Percentiles rank a stretch among this genome's conserved stretches.
Evolutionary conservation across 2,113 vertebrate species (phyloP).

Genomic region (Empidonax traillii): DNA sequence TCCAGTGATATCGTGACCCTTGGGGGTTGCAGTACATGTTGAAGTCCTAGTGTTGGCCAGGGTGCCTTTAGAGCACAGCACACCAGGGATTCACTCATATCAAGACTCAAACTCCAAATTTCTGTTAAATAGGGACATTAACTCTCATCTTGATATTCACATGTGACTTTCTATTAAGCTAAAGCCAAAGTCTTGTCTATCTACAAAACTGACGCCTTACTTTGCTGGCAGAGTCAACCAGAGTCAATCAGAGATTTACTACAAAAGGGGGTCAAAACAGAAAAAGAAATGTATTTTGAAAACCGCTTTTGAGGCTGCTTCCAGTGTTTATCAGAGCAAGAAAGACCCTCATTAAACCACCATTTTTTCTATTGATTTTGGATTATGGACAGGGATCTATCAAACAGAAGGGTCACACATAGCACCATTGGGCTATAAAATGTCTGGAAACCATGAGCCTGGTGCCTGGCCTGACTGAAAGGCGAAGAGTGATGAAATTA

Average conservation of each 20-base stretch:
- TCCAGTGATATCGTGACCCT: fast-evolving
- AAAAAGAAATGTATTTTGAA: not conserved
- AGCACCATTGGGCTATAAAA: conserved; percentile 12
- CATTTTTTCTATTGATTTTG: not conserved
- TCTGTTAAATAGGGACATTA: not conserved
- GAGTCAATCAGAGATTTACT: not conserved
- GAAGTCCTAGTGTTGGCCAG: not conserved
- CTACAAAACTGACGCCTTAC: not conserved
- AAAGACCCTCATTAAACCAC: not conserved
- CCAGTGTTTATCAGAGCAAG: not conserved
- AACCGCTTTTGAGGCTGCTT: not conserved
- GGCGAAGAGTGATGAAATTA: conserved; percentile 11
- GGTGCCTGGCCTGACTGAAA: not conserved
- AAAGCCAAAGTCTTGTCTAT: not conserved
- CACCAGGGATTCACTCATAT: not conserved
- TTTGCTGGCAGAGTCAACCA: not conserved
- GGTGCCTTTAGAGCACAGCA: not conserved
- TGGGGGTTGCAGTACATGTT: not conserved
- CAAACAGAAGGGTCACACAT: not conserved
- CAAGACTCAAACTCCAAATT: not conserved
- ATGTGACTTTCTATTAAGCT: not conserved
- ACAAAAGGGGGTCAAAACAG: not conserved
- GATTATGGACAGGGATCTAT: not conserved
- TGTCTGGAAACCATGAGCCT: conserved; percentile 22
- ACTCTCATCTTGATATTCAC: not conserved